These are phyloP conservation scores for Parnassius apollo DNA, from an alignment of 2,888 invertebrate species.

Conservation along the genomic window DNA sequence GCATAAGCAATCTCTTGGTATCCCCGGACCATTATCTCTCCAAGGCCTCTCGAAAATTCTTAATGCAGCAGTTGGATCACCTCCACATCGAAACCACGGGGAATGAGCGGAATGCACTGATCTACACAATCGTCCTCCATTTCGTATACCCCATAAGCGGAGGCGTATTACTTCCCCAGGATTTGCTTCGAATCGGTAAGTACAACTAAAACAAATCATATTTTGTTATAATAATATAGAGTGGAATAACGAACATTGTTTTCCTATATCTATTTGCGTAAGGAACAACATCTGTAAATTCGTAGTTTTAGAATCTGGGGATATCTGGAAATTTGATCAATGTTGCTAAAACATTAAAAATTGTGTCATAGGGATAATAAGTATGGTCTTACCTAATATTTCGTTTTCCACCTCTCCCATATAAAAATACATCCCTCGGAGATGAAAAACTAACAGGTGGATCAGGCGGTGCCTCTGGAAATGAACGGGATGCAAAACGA, in stretches of 20 bases:
- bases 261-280: too few species aligned
- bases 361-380: too few species aligned
- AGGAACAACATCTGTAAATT: too few species aligned
- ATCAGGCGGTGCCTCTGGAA: slow-evolving; percentile 79
- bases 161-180: slow-evolving; percentile 90
- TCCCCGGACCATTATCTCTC: slow-evolving; percentile 79
- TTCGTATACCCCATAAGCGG: slow-evolving; percentile 87
- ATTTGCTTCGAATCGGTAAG: slow-evolving; percentile 93
- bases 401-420: slow-evolving; percentile 90
- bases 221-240: too few species aligned
- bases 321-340: too few species aligned
- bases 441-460: slow-evolving; percentile 89
- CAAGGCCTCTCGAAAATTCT: slow-evolving; percentile 90
- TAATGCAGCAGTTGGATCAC: slow-evolving; percentile 85
- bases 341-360: too few species aligned
- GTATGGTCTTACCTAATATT: slow-evolving; percentile 84
- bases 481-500: slow-evolving; percentile 85
- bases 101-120: slow-evolving; percentile 84
- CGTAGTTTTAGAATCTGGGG: too few species aligned
- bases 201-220: slow-evolving; percentile 81
- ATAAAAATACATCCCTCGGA: slow-evolving; percentile 91
- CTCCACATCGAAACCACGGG: slow-evolving; percentile 86
- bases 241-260: too few species aligned
- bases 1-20: slow-evolving; percentile 91
- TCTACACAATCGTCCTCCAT: slow-evolving; percentile 81